Percentiles rank a stretch among this genome's conserved stretches.
Evolutionary conservation across 1,140 invertebrate species (phyloP).

Genomic region (Anthonomus grandis): DNA sequence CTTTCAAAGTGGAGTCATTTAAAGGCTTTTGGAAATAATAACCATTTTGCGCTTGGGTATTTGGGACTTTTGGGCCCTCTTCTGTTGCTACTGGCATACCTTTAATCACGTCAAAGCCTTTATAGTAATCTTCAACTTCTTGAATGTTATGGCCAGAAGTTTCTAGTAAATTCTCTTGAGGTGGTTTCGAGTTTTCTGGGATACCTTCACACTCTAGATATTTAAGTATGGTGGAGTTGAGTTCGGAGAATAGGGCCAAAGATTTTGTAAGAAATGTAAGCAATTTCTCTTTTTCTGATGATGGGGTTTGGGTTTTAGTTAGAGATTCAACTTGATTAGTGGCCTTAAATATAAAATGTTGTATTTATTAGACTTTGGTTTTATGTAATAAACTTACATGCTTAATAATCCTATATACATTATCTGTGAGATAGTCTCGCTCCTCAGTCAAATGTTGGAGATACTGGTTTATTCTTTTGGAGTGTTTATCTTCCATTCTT

Average conservation of each 20-base stretch:
- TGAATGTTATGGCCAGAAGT: not conserved
- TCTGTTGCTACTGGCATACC: not conserved
- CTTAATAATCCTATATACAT: not conserved
- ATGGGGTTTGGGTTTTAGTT: not conserved
- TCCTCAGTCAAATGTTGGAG: not conserved
- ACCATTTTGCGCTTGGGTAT: conserved; percentile 6
- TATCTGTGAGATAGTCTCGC: not conserved
- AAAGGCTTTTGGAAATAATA: conserved; percentile 5
- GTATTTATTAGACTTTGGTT: not conserved
- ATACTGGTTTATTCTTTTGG: not conserved
- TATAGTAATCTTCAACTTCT: conserved; percentile 5
- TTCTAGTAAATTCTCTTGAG: not conserved
- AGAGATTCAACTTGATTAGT: not conserved
- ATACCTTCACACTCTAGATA: not conserved
- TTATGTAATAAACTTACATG: not conserved
- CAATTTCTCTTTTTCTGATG: conserved; percentile 3
- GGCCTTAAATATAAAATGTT: not conserved
- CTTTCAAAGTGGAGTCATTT: conserved; percentile 3
- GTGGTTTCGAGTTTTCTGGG: not conserved
- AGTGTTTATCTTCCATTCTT: not conserved
- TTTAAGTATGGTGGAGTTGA: conserved; percentile 3
- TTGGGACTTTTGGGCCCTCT: conserved; percentile 1
- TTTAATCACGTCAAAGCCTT: not conserved
- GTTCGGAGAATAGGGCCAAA: not conserved
- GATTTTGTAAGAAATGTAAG: not conserved